Base-by-base conservation (phyloP, 2,797 vertebrate species). In the Pogonophryne albipinna region DNA sequence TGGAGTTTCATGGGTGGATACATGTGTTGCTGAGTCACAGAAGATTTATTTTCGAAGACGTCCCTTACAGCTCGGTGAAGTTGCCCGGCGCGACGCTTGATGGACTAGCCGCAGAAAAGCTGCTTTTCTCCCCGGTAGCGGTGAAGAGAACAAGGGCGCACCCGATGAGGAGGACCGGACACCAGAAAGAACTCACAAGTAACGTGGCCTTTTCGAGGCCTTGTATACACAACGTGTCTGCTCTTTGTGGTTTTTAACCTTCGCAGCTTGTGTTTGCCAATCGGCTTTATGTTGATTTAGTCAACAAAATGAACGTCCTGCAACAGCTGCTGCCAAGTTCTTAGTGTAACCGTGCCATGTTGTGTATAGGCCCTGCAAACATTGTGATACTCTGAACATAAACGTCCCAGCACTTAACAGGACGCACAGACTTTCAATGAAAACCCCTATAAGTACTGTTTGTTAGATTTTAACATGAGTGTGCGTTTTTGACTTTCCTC, bases 101-200 rank as follows among this genome's bases (percentile, higher is more conserved):
- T 88, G 92, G 92, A 91, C 80, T 84, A 87, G 85, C 86, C 78
- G 78, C 80, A 53, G 83, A 90, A 86, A 38, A 89, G 73, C 88
- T 52, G 85, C 84, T 85, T 81, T 88, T 90, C 68, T 79, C 69
- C 80, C 67, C 85, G 81, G 71, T 83, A 85, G 78, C 82, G 68
- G 86, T 68, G 82, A 89, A 80, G 72, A 86, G 91, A 92, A 92
- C 91, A 89, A 92, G 92, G 92, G 90, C 91, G 88, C 92, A 92
- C 71, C 88, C 93, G 89, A 87, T 52, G 81, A 90, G 86, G 84
- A 90, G 87, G 78, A 92, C 91, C 78, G 87, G 69, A 65, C 79
- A 75, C 84, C 80, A 81, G 77, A 70, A 89, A 90, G 92, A 91
- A 90, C 84, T 82, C 80, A 66, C 69, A 83, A 85, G 85, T 67